phyloP scores from a whole-genome alignment of 2,113 vertebrate species.

The Synodontis membranacea region DNA sequence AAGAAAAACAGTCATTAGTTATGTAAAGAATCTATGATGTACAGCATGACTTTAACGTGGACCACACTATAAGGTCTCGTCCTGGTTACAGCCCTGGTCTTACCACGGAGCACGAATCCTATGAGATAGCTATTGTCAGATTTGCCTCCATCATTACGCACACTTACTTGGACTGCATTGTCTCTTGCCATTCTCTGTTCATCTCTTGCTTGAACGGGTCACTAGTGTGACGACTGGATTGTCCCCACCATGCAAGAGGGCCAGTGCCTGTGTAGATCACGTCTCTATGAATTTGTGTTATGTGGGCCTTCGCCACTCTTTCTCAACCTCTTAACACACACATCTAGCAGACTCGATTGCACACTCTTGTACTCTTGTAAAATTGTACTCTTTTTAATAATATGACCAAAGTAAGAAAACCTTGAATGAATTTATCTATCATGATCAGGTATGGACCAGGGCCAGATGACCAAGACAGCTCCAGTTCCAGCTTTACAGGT shows the following conservation, averaged over 20 bases:
- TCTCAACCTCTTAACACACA: constrained; percentile 11
- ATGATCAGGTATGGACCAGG: constrained; percentile 44
- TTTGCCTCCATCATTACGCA: background rate
- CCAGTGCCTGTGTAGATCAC: constrained; percentile 35
- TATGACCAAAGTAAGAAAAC: background rate
- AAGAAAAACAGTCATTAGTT: background rate
- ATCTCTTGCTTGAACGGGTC: background rate
- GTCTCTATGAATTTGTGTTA: constrained; percentile 62
- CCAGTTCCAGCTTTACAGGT: constrained; percentile 38
- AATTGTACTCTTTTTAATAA: background rate
- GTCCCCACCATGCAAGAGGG: background rate
- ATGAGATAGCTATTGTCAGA: background rate
- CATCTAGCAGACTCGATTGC: background rate
- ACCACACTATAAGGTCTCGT: background rate
- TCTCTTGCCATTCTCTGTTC: background rate
- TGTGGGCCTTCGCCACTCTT: constrained; percentile 56
- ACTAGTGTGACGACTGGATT: background rate
- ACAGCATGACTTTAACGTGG: background rate
- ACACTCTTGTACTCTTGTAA: background rate
- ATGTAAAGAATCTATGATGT: background rate
- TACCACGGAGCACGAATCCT: background rate
- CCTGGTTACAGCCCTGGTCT: background rate
- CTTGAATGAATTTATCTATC: constrained; percentile 24
- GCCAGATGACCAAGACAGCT: background rate
- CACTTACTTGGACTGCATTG: background rate